Evolutionary conservation across 2,888 invertebrate genomes (phyloP).

Genomic region (Neelides folsomi): DNA sequence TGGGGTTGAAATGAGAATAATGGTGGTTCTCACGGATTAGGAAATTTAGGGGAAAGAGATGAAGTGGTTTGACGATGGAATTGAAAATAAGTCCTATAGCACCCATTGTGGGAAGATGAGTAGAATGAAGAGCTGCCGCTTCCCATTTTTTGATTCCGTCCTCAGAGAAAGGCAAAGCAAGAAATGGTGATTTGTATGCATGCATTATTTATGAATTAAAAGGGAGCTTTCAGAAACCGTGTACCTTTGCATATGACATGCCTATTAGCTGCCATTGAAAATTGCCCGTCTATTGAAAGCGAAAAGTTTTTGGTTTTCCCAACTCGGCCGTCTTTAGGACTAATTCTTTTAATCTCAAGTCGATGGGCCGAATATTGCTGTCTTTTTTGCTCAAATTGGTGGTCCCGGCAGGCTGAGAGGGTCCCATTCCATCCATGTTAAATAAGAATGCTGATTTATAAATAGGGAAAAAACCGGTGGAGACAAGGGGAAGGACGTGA

Average conservation of each 20-base stretch:
- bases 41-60: too few species aligned
- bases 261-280: constrained; percentile 22
- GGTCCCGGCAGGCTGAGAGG: neutral
- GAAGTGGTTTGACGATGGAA: too few species aligned
- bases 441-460: neutral
- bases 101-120: too few species aligned
- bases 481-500: constrained; percentile 1
- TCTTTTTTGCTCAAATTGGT: neutral
- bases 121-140: too few species aligned
- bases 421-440: neutral
- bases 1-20: too few species aligned
- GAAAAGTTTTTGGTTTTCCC: constrained; percentile 20
- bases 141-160: too few species aligned
- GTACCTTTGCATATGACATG: constrained; percentile 27
- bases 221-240: constrained; percentile 12
- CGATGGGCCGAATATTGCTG: neutral
- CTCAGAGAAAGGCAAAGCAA: constrained; percentile 2
- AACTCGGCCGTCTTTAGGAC: constrained; percentile 18
- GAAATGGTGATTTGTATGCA: constrained; percentile 4
- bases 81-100: too few species aligned
- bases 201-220: constrained; percentile 31
- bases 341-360: constrained; percentile 6
- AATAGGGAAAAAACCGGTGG: constrained; percentile 6
- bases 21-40: too few species aligned
- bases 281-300: constrained; percentile 20